Evolutionary conservation across 1,140 invertebrate species (phyloP).

Genomic region (Saxidomus purpurata): DNA sequence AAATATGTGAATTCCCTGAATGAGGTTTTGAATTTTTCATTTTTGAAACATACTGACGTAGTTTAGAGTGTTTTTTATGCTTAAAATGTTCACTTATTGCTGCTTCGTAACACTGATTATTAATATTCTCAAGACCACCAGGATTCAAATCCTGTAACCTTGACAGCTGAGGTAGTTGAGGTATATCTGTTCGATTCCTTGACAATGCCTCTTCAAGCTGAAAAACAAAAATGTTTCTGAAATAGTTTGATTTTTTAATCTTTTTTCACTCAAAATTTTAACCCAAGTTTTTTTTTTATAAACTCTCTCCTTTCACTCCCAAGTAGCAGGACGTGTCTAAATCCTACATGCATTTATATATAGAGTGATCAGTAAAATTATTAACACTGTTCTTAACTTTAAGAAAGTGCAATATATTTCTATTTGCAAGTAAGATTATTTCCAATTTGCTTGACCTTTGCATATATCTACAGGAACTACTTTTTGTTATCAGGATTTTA

Average conservation of each 20-base stretch:
- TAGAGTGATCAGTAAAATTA: no score
- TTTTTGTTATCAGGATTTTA: no score
- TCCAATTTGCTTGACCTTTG: no score
- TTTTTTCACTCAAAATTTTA: no score
- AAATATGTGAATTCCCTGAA: background rate
- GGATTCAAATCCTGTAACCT: background rate
- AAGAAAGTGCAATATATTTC: no score
- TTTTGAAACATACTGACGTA: conserved; percentile 19
- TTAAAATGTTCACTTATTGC: conserved; percentile 30
- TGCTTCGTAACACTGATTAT: conserved; percentile 41
- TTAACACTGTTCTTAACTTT: no score
- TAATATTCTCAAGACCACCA: background rate
- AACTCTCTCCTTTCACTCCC: no score
- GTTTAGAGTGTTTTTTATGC: background rate
- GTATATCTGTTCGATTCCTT: background rate
- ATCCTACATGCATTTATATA: no score
- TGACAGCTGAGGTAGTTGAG: background rate
- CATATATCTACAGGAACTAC: no score
- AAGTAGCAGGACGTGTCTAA: no score
- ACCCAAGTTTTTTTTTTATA: no score
- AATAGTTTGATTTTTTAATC: background rate
- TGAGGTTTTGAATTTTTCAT: conserved; percentile 10
- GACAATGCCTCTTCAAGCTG: background rate
- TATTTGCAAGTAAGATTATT: no score
- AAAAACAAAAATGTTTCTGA: background rate